These are phyloP conservation scores for Eriosoma lanigerum DNA, from an alignment of 1,140 invertebrate genomes.

Conservation along the genomic window DNA sequence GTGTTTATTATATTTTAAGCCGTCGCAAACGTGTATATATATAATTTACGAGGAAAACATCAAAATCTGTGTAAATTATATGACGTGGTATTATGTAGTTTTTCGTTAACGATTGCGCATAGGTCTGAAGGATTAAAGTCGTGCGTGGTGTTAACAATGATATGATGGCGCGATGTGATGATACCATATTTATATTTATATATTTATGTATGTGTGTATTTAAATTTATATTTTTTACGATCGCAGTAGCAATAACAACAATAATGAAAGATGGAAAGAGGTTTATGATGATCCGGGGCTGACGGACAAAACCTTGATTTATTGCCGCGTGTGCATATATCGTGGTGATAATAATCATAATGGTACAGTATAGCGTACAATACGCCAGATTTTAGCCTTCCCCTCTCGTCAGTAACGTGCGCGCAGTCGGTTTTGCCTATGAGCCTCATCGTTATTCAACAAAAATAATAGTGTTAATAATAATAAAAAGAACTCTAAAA, in stretches of 20 bases:
- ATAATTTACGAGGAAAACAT: neutral
- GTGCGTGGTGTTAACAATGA: slow-evolving; percentile 36
- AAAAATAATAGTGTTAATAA: neutral
- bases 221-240: neutral
- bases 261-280: slow-evolving; percentile 34
- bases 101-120: slow-evolving; percentile 5
- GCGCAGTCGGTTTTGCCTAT: too few species aligned
- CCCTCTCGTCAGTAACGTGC: neutral
- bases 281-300: slow-evolving; percentile 38
- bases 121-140: slow-evolving; percentile 2
- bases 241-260: neutral
- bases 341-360: slow-evolving; percentile 1
- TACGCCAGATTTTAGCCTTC: neutral
- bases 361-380: neutral
- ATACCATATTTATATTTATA: neutral
- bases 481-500: slow-evolving; percentile 5
- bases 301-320: slow-evolving; percentile 34
- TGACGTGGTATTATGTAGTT: slow-evolving; percentile 1
- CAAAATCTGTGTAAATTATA: slow-evolving; percentile 10
- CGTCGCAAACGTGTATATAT: too few species aligned
- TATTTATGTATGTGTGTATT: neutral
- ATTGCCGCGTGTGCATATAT: slow-evolving; percentile 5
- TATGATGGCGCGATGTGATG: neutral
- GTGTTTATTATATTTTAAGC: too few species aligned
- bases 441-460: neutral